These are phyloP conservation scores for Oasisia sp. DNA, from an alignment of 2,888 invertebrate genomes.

Conservation along the genomic window DNA sequence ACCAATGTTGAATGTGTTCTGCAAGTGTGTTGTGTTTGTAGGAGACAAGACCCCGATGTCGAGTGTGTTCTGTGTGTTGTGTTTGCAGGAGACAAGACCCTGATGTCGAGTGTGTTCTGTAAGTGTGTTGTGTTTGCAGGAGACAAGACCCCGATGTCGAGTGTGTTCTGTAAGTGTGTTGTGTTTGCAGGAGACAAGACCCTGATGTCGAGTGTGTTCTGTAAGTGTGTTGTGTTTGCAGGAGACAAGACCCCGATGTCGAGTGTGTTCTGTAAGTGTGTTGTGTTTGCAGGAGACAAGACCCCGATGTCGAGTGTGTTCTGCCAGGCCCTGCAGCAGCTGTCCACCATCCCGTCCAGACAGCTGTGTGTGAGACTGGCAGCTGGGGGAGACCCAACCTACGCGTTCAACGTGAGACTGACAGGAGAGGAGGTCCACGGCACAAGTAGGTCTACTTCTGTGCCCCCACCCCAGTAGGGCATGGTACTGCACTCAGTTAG, in stretches of 20 bases:
- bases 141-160: neutral
- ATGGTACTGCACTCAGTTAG: no score
- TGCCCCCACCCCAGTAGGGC: no score
- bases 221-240: neutral
- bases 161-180: conserved; percentile 6
- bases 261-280: neutral
- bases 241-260: neutral
- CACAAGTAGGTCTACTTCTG: conserved; percentile 53
- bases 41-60: neutral
- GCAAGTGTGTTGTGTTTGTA: neutral
- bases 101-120: neutral
- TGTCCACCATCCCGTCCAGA: conserved; percentile 57
- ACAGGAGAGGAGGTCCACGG: conserved; percentile 66
- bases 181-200: conserved; percentile 23
- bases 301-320: conserved; percentile 48
- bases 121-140: neutral
- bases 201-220: no score
- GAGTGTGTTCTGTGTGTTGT: neutral
- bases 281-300: conserved; percentile 38
- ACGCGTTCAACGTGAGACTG: conserved; percentile 63
- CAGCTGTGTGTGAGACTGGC: conserved; percentile 64
- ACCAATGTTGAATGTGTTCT: neutral
- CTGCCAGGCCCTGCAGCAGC: conserved; percentile 62
- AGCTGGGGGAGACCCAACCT: conserved; percentile 65
- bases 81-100: neutral